Evolutionary conservation across 1,140 invertebrate species (phyloP).

Genomic region (Octopus bimaculoides): DNA sequence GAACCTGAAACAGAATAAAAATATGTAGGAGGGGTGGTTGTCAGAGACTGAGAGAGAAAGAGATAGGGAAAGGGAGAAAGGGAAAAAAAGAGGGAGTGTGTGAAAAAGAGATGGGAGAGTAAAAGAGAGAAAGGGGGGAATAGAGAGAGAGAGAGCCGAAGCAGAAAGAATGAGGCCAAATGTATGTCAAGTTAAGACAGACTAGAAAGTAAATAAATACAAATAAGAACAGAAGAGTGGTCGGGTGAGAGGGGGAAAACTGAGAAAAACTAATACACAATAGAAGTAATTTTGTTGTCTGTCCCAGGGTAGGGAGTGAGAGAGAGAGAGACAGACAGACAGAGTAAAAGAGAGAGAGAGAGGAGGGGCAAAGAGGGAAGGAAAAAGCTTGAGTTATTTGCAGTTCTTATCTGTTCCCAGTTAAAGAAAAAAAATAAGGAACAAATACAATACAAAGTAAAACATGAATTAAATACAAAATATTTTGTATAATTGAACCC

Average conservation of each 20-base stretch:
- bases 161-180: too few species aligned
- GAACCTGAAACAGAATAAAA: not conserved
- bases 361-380: constrained; percentile 1
- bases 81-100: not conserved
- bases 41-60: not conserved
- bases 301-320: constrained; percentile 3
- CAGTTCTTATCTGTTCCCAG: too few species aligned
- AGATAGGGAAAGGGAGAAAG: not conserved
- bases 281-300: too few species aligned
- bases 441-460: too few species aligned
- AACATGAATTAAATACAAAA: too few species aligned
- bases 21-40: not conserved
- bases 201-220: not conserved
- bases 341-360: constrained; percentile 10
- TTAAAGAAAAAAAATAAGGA: too few species aligned
- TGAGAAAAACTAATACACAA: not conserved
- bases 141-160: not conserved
- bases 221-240: not conserved
- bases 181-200: not conserved
- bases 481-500: too few species aligned
- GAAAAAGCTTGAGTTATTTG: not conserved
- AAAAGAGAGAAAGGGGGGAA: not conserved
- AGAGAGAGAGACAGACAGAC: constrained; percentile 11
- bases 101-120: not conserved
- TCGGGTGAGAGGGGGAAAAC: not conserved